A percentile compares a stretch with the other conserved stretches of the same genome.
Conservation (phyloP, 2,888 invertebrate genomes). For the Drosophila tanythrix region DNA sequence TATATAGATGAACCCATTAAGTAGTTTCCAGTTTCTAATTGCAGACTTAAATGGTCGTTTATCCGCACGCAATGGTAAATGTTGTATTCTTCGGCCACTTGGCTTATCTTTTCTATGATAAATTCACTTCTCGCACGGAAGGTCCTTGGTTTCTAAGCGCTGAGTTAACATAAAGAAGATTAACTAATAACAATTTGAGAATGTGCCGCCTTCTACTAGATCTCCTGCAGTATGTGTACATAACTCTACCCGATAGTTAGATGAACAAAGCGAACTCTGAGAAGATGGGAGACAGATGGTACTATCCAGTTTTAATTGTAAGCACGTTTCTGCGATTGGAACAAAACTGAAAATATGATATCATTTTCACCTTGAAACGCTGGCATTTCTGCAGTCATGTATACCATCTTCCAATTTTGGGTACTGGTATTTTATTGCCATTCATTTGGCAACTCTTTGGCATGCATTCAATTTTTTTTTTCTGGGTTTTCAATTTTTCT, state of each 20-base stretch:
- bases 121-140: neutral
- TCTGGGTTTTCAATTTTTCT: constrained; percentile 26
- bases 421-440: constrained; percentile 28
- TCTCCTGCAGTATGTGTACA: neutral
- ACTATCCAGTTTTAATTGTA: neutral
- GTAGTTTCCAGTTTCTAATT: constrained; percentile 4
- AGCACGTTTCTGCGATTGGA: neutral
- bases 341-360: neutral
- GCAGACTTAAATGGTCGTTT: neutral
- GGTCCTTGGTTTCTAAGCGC: neutral
- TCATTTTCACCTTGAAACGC: neutral
- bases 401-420: neutral
- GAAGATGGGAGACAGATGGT: neutral
- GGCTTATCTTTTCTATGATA: neutral
- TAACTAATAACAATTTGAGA: neutral
- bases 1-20: constrained; percentile 13
- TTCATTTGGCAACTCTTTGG: constrained; percentile 26
- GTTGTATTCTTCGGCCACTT: neutral
- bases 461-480: constrained; percentile 20
- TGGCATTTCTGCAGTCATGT: neutral
- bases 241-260: neutral
- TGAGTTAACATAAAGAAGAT: neutral
- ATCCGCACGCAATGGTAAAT: constrained; percentile 3
- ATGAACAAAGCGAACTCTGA: neutral
- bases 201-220: neutral